These are phyloP conservation scores for Atrina japonica DNA, from an alignment of 2,888 invertebrate species.

Conservation along the genomic window DNA sequence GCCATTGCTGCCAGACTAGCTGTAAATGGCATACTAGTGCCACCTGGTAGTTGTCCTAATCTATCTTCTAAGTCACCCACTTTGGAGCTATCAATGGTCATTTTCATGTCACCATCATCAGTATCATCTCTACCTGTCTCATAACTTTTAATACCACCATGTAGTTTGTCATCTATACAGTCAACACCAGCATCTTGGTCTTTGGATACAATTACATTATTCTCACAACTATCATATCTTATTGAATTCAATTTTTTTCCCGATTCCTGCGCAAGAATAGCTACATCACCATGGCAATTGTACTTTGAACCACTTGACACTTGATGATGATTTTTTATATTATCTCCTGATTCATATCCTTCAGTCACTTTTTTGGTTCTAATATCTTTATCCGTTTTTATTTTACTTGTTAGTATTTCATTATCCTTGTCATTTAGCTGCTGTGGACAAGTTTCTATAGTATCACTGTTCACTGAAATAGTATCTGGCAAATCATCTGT, in stretches of 20 bases:
- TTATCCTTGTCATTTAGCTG: no score
- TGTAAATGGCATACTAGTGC: constrained; percentile 50
- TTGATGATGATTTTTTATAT: no score
- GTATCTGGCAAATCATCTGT: no score
- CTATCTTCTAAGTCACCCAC: constrained; percentile 45
- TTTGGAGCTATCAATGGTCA: background rate
- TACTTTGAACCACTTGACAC: no score
- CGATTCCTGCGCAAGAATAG: no score
- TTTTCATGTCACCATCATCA: background rate
- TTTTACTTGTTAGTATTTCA: no score
- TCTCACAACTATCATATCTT: background rate
- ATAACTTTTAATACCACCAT: constrained; percentile 5
- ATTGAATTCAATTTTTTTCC: background rate
- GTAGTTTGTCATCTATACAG: background rate
- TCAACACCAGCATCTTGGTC: background rate
- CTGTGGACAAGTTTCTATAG: background rate
- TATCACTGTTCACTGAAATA: no score
- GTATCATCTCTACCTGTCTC: constrained; percentile 2
- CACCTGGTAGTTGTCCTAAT: constrained; percentile 48
- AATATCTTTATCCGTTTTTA: no score
- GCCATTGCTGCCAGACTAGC: constrained; percentile 65
- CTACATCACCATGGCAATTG: no score
- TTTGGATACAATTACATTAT: background rate
- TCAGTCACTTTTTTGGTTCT: no score
- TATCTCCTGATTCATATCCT: no score